Evolutionary conservation across 2,888 invertebrate species (phyloP).

Genomic region (Criorhina ranunculi): DNA sequence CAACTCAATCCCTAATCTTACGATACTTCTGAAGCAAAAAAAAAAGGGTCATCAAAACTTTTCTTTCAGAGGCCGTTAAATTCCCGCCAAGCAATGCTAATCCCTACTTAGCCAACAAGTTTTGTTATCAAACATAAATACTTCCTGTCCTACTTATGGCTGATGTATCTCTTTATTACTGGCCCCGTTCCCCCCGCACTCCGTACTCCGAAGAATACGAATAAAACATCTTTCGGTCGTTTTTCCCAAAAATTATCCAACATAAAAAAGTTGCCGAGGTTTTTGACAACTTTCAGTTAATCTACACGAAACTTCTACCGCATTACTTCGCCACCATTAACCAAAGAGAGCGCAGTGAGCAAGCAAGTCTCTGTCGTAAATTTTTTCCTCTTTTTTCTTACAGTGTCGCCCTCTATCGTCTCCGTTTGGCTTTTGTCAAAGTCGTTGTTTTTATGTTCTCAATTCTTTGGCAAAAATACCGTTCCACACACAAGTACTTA

Average conservation of each 20-base stretch:
- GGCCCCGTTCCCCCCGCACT: neutral
- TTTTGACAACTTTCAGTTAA: conserved; percentile 55
- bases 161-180: conserved; percentile 4
- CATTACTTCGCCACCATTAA: conserved; percentile 50
- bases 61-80: conserved; percentile 13
- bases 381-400: neutral
- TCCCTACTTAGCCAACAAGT: conserved; percentile 47
- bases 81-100: conserved; percentile 27
- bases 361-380: conserved; percentile 7
- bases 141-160: conserved; percentile 3
- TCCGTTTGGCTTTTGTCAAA: neutral
- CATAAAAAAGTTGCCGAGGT: conserved; percentile 46
- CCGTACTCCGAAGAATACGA: neutral
- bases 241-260: conserved; percentile 39
- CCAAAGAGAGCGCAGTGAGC: conserved; percentile 32
- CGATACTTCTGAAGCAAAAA: too few relatives aligned
- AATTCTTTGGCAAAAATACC: conserved; percentile 1
- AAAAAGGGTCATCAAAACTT: conserved; percentile 34
- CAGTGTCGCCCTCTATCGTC: conserved; percentile 15
- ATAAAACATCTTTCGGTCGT: conserved; percentile 39
- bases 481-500: neutral
- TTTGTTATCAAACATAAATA: conserved; percentile 41
- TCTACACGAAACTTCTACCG: conserved; percentile 45
- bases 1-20: neutral
- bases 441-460: conserved; percentile 22